Evolutionary conservation across 2,797 vertebrate genomes (phyloP).

Genomic region (Falco cherrug): DNA sequence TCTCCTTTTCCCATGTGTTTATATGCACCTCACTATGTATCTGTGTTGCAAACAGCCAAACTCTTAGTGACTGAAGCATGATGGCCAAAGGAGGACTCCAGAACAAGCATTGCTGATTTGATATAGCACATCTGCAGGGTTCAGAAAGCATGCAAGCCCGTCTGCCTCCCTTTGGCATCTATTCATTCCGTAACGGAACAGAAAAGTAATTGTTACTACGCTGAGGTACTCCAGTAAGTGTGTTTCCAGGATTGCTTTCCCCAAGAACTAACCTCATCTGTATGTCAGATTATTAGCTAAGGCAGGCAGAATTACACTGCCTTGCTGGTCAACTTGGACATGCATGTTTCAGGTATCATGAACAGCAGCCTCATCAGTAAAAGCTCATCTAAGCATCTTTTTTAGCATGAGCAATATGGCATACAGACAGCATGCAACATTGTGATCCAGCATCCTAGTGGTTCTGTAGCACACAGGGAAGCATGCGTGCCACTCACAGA

Average conservation of each 20-base stretch:
- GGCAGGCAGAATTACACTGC: neutral
- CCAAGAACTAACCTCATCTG: neutral
- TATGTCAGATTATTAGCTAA: neutral
- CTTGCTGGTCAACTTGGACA: neutral
- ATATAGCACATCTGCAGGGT: neutral
- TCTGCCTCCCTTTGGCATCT: neutral
- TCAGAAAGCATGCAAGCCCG: neutral
- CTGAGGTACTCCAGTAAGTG: neutral
- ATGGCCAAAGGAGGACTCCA: neutral
- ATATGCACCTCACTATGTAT: neutral
- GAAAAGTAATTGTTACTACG: neutral
- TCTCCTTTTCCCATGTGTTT: neutral
- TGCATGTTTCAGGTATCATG: neutral
- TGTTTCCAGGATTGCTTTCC: neutral
- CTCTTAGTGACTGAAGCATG: neutral
- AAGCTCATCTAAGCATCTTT: neutral
- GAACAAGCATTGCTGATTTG: neutral
- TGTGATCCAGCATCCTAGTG: rapidly evolving
- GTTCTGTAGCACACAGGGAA: neutral
- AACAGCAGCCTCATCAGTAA: neutral
- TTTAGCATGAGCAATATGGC: neutral
- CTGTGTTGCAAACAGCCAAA: neutral
- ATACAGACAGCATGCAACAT: neutral
- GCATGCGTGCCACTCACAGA: neutral
- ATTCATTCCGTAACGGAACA: neutral